Percentiles rank a stretch among this genome's conserved stretches.
Evolutionary conservation across 1,140 invertebrate genomes (phyloP).

Genomic region (Pteromalus puparum): DNA sequence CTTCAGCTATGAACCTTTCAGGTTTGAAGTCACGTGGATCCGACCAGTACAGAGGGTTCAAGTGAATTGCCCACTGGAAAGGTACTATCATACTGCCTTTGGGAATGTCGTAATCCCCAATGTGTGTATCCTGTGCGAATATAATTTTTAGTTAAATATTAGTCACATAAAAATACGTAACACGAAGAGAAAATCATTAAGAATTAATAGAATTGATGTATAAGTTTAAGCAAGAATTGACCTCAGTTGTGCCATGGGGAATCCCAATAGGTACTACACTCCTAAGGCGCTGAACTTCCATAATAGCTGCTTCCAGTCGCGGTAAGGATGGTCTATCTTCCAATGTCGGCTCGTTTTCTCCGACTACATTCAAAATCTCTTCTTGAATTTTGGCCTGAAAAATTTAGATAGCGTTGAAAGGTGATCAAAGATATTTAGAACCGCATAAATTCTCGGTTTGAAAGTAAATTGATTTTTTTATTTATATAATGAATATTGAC

Average conservation of each 20-base stretch:
- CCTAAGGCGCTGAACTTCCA: constrained; percentile 86
- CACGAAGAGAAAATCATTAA: background rate
- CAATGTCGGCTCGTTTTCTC: constrained; percentile 66
- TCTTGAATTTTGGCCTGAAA: constrained; percentile 77
- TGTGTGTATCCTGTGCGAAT: constrained; percentile 77
- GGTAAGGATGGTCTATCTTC: constrained; percentile 74
- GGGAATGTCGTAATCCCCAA: constrained; percentile 77
- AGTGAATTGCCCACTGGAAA: constrained; percentile 89
- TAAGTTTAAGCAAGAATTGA: constrained; percentile 57
- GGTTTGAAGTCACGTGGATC: constrained; percentile 85
- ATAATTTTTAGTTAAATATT: background rate
- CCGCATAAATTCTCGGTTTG: too few species aligned
- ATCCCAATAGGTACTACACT: constrained; percentile 87
- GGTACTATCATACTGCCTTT: constrained; percentile 83
- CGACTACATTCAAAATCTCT: constrained; percentile 74
- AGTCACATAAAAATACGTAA: background rate
- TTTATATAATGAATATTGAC: too few species aligned
- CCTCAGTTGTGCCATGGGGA: constrained; percentile 85
- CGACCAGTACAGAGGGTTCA: constrained; percentile 82
- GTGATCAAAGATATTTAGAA: too few species aligned
- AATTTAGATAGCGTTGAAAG: background rate
- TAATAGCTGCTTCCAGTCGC: constrained; percentile 80
- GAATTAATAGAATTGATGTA: background rate
- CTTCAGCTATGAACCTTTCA: constrained; percentile 82
- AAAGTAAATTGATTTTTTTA: too few species aligned